Evolutionary conservation across 2,888 invertebrate genomes (phyloP), one percentile per base, ranked within the genome.

Genomic region (Tryphoninae sp.): DNA sequence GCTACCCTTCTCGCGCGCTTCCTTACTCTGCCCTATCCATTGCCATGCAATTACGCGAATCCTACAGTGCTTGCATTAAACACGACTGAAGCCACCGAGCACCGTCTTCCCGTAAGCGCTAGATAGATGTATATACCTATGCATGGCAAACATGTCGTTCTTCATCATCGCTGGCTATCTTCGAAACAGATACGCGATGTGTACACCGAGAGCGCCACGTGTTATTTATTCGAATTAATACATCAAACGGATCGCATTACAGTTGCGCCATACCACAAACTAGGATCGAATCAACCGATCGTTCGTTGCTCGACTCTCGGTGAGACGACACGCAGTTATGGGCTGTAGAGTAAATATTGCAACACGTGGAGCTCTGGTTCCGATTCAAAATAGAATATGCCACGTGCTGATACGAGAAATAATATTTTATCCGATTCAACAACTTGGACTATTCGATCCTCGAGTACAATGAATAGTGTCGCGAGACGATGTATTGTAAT

Each of bases 21-120:
- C 55, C 53, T 68, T 51, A 45, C 64, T 74, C 69, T 71, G 55
- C 7, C 55, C 78, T 83, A 83, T 84, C 77, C 85, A 87, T 86
- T 84, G 84, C 79, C 84, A 84, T 84, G 84, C 85, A 87, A 87
- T 88, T 87, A 88, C 85, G 73, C 79, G 75, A 77, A 80, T 75
- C 74, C 78, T 72, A 71, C 71, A 75, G 79, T 80, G 59, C 64
- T 76, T 78, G 73, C 78, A 83, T 83, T 79, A 76, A 82, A 81
- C 62, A 81, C 80, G 79, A 58, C 58, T 74, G 45, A 62, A 82
- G 59, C 82, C 71, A 74, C 81, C 72, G 53, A 71, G 61, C 62
- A 42, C 73, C 51, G 45, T 61, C 78, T 13, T 22, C 9, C 58
- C 9, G 13, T 16, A 7, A 22, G 2, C 22, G 16, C 1, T 69